Evolutionary conservation across 2,888 invertebrate genomes (phyloP), one percentile per base, ranked within the genome.

Genomic region (Agriopis aurantiaria): DNA sequence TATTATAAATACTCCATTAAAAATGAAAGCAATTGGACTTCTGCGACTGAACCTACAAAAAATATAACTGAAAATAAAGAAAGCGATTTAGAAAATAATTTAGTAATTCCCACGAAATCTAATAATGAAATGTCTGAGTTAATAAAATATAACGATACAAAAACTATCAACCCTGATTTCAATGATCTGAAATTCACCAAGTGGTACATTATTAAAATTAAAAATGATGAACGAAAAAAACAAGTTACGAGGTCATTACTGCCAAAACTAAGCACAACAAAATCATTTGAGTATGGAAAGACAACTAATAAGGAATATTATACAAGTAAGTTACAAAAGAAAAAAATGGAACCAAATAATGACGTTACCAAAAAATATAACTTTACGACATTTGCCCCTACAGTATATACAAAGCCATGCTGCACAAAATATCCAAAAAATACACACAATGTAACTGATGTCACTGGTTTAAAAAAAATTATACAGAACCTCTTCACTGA

Each of bases 171-270:
- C 65, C 63, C 67, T 5, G 53, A 66, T 8, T 65, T 41, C n/a
- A 79, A 81, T 33, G 74, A 80, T 57, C 65, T 82, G 1, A 82
- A 81, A 69, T 72, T 74, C 59, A 73, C 79, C 10, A 79, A 79
- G 46, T 79, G 82, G 83, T 60, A 72, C 3, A 69, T 77, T 12
- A 49, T 78, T 0, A 79, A 81, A 67, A 53, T 74, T 1, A 55
- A 75, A 0, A 78, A 76, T 52, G 72, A 80, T 0, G 77, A 68
- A n/a, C 58, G 48, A 51, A 56, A 62, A 8, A 52, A 51, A 12
- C 23, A 45, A 9, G 46, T 65, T 12, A 58, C 48, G 33, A 62
- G 43, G 8, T 0, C 63, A 60, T 59, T 61, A 17, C 61, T 48
- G 56, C 56, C 14, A 65, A 72, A 65, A 58, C 41, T 23, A 61